Evolutionary conservation across 2,888 invertebrate genomes (phyloP).

Genomic region (Cetonia aurata): DNA sequence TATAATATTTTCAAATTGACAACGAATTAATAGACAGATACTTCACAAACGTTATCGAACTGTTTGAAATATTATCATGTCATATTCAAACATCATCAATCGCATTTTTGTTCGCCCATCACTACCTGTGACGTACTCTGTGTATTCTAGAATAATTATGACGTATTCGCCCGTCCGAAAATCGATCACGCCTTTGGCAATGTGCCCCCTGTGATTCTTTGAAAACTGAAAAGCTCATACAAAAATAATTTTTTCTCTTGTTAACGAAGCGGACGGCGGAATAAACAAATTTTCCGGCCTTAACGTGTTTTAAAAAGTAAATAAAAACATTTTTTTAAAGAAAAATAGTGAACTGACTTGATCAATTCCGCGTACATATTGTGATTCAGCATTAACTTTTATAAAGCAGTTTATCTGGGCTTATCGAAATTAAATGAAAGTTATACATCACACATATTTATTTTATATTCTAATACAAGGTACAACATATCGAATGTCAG

Average conservation of each 20-base stretch:
- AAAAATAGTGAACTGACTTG: no score
- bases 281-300: not conserved
- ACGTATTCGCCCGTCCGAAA: conserved; percentile 6
- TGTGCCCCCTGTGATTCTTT: not conserved
- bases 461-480: no score
- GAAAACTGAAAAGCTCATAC: conserved; percentile 12
- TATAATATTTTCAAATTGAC: no score
- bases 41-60: no score
- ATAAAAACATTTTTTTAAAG: no score
- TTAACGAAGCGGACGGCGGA: not conserved
- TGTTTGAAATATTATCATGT: no score
- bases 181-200: conserved; percentile 23
- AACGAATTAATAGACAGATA: no score
- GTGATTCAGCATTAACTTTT: not conserved
- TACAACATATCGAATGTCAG: no score
- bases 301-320: no score
- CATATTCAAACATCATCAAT: no score
- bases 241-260: conserved; percentile 20
- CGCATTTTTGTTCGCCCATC: no score
- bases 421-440: conserved; percentile 6
- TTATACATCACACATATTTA: not conserved
- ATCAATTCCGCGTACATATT: no score
- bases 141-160: conserved; percentile 4
- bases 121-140: not conserved
- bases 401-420: not conserved